Evolutionary conservation across 2,797 vertebrate species (phyloP), one percentile per base, ranked within the genome.

Genomic region (Pseudocheirus occidentalis): DNA sequence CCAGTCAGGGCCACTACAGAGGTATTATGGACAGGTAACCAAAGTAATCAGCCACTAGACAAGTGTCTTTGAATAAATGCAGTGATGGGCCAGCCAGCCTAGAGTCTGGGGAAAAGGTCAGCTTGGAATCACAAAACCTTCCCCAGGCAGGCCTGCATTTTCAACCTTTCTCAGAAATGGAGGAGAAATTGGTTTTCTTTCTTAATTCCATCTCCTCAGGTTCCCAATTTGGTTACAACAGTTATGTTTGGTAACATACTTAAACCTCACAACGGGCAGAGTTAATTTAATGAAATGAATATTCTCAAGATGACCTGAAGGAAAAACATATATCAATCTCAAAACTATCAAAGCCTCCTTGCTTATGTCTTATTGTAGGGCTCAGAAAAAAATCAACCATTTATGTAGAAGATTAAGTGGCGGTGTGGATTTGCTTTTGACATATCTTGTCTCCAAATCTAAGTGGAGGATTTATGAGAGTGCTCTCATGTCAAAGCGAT

Each of bases 371-470:
- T 98, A 99, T 99, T 98, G 98, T 99, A 98, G 98, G 98, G 97
- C 98, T 99, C 98, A 98, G 98, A 99, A 99, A 98, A 58, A 99
- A 99, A 99, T 98, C 99, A 99, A 99, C 99, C 98, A 98, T 99
- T 99, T 99, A 99, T 98, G 98, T 97, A 97, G 98, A 99, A 99
- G 98, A 99, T 99, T 98, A 99, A 99, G 98, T 98, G 98, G 98
- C 98, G 97, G 98, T 98, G 98, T 98, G 98, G 98, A 98, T 99
- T 99, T 98, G 98, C 98, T 98, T 98, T 99, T 99, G 98, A 99
- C 98, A 97, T 98, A 99, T 99, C 98, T 99, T 99, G 98, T 99
- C 98, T 99, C 98, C 98, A 98, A 98, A 99, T 99, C 98, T 99
- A 98, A 98, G 98, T 97, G 98, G 98, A 98, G 98, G 98, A 99